Percentiles rank a stretch among this genome's conserved stretches.
Evolutionary conservation across 2,797 vertebrate genomes (phyloP).

Genomic region (Rousettus madagascariensis): DNA sequence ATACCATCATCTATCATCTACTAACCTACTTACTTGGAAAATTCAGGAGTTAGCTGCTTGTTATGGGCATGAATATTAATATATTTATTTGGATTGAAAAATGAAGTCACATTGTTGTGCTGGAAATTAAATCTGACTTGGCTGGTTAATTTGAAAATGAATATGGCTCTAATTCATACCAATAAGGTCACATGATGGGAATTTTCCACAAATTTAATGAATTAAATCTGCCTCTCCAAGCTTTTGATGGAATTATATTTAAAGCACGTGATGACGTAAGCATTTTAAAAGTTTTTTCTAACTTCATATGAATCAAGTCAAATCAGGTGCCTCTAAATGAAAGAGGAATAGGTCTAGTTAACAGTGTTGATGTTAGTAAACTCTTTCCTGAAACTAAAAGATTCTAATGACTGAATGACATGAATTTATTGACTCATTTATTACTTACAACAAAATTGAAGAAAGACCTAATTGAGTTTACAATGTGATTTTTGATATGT

Average conservation of each 20-base stretch:
- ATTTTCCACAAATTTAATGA: neutral
- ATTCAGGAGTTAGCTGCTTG: neutral
- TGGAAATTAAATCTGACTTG: neutral
- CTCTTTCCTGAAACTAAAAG: neutral
- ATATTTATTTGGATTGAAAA: neutral
- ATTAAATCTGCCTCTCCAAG: neutral
- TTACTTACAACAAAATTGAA: slow-evolving; percentile 36
- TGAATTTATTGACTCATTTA: slow-evolving; percentile 11
- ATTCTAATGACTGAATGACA: neutral
- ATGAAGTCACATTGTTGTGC: neutral
- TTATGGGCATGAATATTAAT: neutral
- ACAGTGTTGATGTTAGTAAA: neutral
- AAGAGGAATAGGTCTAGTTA: neutral
- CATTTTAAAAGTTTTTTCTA: neutral
- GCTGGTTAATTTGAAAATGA: neutral
- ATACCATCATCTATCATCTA: too few relatives aligned
- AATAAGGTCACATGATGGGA: neutral
- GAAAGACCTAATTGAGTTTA: slow-evolving; percentile 10
- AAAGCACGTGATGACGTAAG: neutral
- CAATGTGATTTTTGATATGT: slow-evolving; percentile 27
- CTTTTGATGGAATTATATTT: neutral
- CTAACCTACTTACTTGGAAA: neutral
- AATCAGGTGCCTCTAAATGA: neutral
- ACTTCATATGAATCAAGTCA: neutral
- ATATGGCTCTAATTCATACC: neutral